Conservation (phyloP, 2,797 vertebrate genomes). For the Hyperoplus lanceolatus region DNA sequence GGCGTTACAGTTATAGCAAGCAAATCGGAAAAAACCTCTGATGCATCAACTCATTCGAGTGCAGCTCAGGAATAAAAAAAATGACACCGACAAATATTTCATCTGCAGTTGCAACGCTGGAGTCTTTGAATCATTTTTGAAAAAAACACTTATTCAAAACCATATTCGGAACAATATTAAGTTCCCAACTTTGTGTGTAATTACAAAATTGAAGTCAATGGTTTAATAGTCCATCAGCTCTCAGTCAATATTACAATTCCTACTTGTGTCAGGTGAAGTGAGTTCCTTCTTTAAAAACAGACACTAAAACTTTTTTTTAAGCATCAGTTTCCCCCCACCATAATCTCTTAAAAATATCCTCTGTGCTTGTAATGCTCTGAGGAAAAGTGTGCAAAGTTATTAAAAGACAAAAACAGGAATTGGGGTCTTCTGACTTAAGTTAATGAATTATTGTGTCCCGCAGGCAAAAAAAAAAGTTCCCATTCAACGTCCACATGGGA, state of each 20-base stretch:
- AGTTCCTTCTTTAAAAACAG: conserved; percentile 74
- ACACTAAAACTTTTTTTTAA: conserved; percentile 74
- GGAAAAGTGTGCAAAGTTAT: conserved; percentile 65
- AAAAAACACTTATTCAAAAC: conserved; percentile 2
- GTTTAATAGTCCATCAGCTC: conserved; percentile 48
- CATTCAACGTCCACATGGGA: conserved; percentile 35
- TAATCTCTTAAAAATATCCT: conserved; percentile 61
- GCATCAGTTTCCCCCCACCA: conserved; percentile 67
- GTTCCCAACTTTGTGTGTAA: conserved; percentile 19
- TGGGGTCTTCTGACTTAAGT: conserved; percentile 58
- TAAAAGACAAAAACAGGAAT: conserved; percentile 83
- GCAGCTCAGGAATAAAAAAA: conserved; percentile 71
- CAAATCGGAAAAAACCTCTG: conserved; percentile 42
- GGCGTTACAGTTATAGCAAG: conserved; percentile 58
- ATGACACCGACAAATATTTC: conserved; percentile 60
- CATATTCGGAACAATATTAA: conserved; percentile 10
- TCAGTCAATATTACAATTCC: conserved; percentile 66
- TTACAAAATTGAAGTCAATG: conserved; percentile 32
- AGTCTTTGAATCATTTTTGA: conserved; percentile 14
- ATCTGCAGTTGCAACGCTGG: conserved; percentile 41
- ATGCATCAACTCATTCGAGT: conserved; percentile 63
- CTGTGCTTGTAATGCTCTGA: conserved; percentile 63
- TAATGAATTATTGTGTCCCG: conserved; percentile 50
- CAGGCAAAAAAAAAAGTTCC: conserved; percentile 39
- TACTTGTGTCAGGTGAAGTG: conserved; percentile 74